Evolutionary conservation across 2,113 vertebrate species (phyloP).

Genomic region (Labeo catla): DNA sequence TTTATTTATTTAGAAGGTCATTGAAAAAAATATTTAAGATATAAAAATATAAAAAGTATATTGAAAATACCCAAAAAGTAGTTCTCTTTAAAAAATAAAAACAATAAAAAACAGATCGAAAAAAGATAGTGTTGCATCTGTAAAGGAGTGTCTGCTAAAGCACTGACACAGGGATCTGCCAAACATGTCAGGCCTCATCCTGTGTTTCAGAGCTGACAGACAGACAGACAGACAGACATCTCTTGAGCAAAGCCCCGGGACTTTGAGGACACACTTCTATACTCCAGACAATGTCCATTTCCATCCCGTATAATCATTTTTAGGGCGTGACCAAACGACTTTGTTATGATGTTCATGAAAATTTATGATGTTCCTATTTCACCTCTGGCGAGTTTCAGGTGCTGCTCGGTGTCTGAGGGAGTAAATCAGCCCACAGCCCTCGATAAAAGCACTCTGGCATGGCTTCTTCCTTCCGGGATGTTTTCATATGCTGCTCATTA

Average conservation of each 20-base stretch:
- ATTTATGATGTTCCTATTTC: background rate
- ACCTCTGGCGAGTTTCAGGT: slow-evolving; percentile 32
- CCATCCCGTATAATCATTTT: background rate
- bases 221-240: background rate
- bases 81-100: too few relatives aligned
- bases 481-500: background rate
- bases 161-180: background rate
- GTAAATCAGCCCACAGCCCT: slow-evolving; percentile 21
- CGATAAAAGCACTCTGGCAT: background rate
- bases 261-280: slow-evolving; percentile 24
- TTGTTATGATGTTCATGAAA: slow-evolving; percentile 42
- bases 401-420: background rate
- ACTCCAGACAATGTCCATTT: slow-evolving; percentile 9
- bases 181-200: background rate
- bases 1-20: background rate
- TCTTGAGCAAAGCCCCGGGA: background rate
- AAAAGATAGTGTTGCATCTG: background rate
- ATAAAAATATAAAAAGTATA: background rate
- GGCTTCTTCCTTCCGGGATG: background rate
- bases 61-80: background rate
- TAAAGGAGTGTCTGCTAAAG: background rate
- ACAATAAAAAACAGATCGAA: background rate
- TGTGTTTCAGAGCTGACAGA: background rate
- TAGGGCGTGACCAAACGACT: slow-evolving; percentile 5
- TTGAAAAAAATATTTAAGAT: background rate